phyloP scores from a whole-genome alignment of 2,888 invertebrate species.

The Coelinius sp. region DNA sequence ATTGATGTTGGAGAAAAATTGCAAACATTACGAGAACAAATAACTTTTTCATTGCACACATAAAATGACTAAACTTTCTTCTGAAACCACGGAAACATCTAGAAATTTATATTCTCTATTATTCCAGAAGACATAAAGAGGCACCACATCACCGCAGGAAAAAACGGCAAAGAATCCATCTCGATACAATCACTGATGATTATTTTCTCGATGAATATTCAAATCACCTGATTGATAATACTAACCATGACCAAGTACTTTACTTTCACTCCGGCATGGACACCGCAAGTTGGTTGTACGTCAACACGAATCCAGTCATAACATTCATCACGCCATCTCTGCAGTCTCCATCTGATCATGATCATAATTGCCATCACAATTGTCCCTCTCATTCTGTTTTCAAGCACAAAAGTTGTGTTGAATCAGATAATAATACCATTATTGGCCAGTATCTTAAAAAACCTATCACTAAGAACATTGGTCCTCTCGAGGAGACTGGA shows the following conservation, averaged over 20 bases:
- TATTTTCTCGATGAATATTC: not conserved
- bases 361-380: slow-evolving; percentile 40
- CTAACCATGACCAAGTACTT: slow-evolving; percentile 28
- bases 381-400: slow-evolving; percentile 56
- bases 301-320: slow-evolving; percentile 57
- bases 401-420: slow-evolving; percentile 57
- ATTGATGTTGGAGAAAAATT: too few species aligned
- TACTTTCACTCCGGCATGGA: slow-evolving; percentile 58
- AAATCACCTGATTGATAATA: not conserved
- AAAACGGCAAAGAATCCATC: not conserved
- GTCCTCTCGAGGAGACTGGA: slow-evolving; percentile 48
- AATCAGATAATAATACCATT: slow-evolving; percentile 35
- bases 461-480: slow-evolving; percentile 43
- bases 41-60: too few species aligned
- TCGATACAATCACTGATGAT: not conserved
- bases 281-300: slow-evolving; percentile 62
- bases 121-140: not conserved
- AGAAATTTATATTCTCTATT: not conserved
- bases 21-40: too few species aligned
- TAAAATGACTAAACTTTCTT: too few species aligned
- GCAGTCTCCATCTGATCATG: slow-evolving; percentile 40
- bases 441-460: slow-evolving; percentile 41
- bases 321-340: slow-evolving; percentile 43
- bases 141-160: not conserved
- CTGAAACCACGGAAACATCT: too few species aligned